Percentiles rank a stretch among this genome's conserved stretches.
These are phyloP conservation scores for Pemphredon lugubris DNA, from an alignment of 2,888 invertebrate genomes.

Conservation along the genomic window DNA sequence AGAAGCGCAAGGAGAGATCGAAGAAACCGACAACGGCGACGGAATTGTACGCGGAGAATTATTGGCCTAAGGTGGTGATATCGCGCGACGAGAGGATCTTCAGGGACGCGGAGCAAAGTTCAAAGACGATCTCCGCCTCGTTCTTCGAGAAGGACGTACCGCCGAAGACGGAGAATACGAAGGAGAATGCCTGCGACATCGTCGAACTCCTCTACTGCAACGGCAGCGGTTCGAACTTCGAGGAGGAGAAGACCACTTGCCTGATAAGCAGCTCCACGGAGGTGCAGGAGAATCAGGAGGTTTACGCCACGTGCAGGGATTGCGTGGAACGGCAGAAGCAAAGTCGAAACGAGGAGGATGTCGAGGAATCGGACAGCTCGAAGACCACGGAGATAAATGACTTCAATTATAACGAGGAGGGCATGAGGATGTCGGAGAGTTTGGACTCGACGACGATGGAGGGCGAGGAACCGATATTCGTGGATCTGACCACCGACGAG, in stretches of 20 bases:
- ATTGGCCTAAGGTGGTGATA: conserved; percentile 37
- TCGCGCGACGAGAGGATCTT: conserved; percentile 5
- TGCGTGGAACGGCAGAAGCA: conserved; percentile 12
- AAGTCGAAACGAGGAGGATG: neutral
- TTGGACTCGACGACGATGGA: conserved; percentile 3
- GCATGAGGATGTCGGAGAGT: conserved; percentile 11
- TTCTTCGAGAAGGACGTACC: neutral
- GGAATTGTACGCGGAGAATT: neutral
- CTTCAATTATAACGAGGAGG: neutral
- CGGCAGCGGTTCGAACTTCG: neutral
- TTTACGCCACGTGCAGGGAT: conserved; percentile 3
- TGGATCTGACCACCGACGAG: conserved; percentile 60
- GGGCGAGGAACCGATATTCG: conserved; percentile 41
- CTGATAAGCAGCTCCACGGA: conserved; percentile 50
- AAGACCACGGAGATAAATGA: neutral
- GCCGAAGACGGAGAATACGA: neutral
- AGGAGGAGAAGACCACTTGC: conserved; percentile 28
- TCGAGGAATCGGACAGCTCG: neutral
- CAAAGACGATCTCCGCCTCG: neutral
- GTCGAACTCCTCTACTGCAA: conserved; percentile 21
- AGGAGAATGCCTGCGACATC: conserved; percentile 4
- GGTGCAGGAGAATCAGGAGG: neutral
- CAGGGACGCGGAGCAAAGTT: neutral
- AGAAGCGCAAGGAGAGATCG: conserved; percentile 14
- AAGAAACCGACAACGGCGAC: neutral